Percentiles rank a stretch among this genome's conserved stretches.
Evolutionary conservation across 2,888 invertebrate genomes (phyloP).

Genomic region (Leptopterna dolabrata): DNA sequence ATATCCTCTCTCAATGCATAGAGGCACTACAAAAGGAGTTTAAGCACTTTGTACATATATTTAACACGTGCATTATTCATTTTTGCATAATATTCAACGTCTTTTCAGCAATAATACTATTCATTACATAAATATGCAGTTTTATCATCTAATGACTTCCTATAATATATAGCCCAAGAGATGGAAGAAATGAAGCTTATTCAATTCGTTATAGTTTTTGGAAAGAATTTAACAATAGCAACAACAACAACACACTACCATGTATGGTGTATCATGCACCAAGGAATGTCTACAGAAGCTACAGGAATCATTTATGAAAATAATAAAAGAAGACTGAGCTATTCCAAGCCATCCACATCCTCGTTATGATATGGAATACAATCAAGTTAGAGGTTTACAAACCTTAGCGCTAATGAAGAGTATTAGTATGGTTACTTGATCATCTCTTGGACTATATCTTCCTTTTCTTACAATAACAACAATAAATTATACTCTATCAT

Average conservation of each 20-base stretch:
- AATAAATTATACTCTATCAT: slow-evolving; percentile 25
- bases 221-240: background rate
- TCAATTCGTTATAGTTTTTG: background rate
- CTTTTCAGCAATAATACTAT: slow-evolving; percentile 40
- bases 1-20: slow-evolving; percentile 6
- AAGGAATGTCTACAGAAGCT: background rate
- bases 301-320: background rate
- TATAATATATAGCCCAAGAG: slow-evolving; percentile 34
- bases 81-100: slow-evolving; percentile 37
- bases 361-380: background rate
- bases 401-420: background rate
- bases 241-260: background rate
- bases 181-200: slow-evolving; percentile 2
- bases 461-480: slow-evolving; percentile 3
- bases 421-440: background rate
- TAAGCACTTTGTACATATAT: slow-evolving; percentile 13
- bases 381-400: background rate
- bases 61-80: slow-evolving; percentile 14
- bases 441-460: slow-evolving; percentile 40
- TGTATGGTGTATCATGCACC: background rate
- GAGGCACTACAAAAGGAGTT: slow-evolving; percentile 6
- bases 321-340: background rate
- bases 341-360: background rate
- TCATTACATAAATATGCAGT: slow-evolving; percentile 37
- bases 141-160: slow-evolving; percentile 47